Percentiles rank a stretch among this genome's conserved stretches.
These are phyloP conservation scores for Odontamblyopus rebecca DNA, from an alignment of 2,797 vertebrate genomes.

Conservation along the genomic window DNA sequence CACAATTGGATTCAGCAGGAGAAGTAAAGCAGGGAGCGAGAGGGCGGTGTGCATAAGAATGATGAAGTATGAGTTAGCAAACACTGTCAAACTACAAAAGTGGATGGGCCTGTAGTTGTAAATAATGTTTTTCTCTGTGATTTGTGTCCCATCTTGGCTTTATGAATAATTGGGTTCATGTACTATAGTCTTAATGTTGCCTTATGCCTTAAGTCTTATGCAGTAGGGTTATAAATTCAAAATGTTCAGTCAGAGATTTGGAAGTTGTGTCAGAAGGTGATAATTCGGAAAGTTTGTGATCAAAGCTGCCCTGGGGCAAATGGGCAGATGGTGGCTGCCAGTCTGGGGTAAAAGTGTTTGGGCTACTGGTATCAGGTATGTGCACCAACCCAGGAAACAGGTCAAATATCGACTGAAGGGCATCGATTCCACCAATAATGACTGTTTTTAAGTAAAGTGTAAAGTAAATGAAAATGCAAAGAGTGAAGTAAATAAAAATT, in stretches of 20 bases:
- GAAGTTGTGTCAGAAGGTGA: too few species aligned
- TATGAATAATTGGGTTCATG: not conserved
- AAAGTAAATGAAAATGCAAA: too few species aligned
- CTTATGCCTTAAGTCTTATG: not conserved
- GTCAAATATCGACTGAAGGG: too few species aligned
- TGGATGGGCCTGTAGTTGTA: not conserved
- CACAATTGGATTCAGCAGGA: slow-evolving; percentile 54
- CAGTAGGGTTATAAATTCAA: not conserved
- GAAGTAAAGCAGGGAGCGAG: slow-evolving; percentile 22
- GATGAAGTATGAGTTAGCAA: slow-evolving; percentile 9
- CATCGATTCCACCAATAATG: too few species aligned
- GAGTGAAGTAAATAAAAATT: too few species aligned
- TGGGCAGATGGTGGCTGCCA: too few species aligned
- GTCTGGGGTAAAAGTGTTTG: too few species aligned
- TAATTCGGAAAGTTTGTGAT: too few species aligned
- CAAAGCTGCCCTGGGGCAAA: too few species aligned
- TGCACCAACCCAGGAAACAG: too few species aligned
- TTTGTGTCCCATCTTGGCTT: not conserved
- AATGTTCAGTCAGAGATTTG: not conserved
- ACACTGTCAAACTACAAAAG: not conserved
- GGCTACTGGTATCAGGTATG: too few species aligned
- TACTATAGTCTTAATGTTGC: not conserved
- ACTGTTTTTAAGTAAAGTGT: too few species aligned
- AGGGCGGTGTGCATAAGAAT: slow-evolving; percentile 34
- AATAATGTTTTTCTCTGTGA: not conserved